These are phyloP conservation scores for Chrosomus eos DNA, from an alignment of 2,797 vertebrate genomes.

Conservation along the genomic window DNA sequence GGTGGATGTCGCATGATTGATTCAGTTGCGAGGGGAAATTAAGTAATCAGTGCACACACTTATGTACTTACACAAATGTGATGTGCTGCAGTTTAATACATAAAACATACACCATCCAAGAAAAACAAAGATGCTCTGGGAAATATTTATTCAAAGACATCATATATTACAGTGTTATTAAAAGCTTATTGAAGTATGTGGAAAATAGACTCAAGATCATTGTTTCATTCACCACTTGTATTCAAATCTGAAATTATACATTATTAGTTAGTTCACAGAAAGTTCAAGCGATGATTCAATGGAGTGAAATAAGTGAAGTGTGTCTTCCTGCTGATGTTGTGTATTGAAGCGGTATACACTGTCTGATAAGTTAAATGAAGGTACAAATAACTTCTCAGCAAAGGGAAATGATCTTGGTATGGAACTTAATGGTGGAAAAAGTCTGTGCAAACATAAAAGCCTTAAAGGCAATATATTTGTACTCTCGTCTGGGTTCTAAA, in stretches of 20 bases:
- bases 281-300: slow-evolving; percentile 1
- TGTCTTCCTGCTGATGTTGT: slow-evolving; percentile 2
- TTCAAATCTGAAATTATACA: slow-evolving; percentile 8
- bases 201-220: not conserved
- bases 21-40: not conserved
- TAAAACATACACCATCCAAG: not conserved
- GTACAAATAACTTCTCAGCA: slow-evolving; percentile 11
- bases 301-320: slow-evolving; percentile 15
- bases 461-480: not conserved
- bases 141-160: not conserved
- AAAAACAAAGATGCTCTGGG: not conserved
- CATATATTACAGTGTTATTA: not conserved
- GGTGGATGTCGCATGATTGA: not conserved
- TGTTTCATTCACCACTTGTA: not conserved
- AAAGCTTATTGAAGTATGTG: not conserved
- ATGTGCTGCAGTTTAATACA: not conserved
- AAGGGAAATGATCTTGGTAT: not conserved
- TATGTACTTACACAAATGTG: not conserved
- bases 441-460: not conserved
- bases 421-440: slow-evolving; percentile 18
- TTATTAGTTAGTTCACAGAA: not conserved
- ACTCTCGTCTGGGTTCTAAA: not conserved
- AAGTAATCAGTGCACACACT: not conserved
- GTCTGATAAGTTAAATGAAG: slow-evolving; percentile 8
- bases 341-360: not conserved